A percentile compares a stretch with the other conserved stretches of the same genome.
Evolutionary conservation across 35 echinoderm and acorn worm species (phyloP).

Genomic region (Hemicentrotus pulcherrimus): DNA sequence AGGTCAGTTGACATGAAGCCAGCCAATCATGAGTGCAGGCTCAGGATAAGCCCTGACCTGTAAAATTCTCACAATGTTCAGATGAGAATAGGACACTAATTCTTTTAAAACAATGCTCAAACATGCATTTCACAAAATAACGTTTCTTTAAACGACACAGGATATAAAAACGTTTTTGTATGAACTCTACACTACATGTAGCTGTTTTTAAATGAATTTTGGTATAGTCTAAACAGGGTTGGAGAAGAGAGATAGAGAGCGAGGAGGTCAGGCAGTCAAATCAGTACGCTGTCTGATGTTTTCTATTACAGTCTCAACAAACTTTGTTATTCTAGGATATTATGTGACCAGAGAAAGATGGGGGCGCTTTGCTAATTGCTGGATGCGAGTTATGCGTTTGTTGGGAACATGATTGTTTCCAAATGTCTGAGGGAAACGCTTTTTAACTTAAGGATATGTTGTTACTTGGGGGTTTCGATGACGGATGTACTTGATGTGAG

Average conservation of each 20-base stretch:
- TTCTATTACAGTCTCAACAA: neutral
- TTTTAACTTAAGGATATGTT: neutral
- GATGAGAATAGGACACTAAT: too few relatives aligned
- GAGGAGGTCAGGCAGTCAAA: neutral
- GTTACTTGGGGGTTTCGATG: neutral
- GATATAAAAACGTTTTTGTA: too few relatives aligned
- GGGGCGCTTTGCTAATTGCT: neutral
- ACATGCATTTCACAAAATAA: too few relatives aligned
- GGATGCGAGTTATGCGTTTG: neutral
- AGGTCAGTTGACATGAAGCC: too few relatives aligned
- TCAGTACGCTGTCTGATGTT: neutral
- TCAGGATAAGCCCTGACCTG: too few relatives aligned
- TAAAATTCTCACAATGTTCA: too few relatives aligned
- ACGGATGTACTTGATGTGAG: neutral
- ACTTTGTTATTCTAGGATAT: neutral
- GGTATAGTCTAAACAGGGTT: too few relatives aligned
- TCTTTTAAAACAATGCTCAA: too few relatives aligned
- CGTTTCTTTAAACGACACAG: too few relatives aligned
- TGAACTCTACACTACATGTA: too few relatives aligned
- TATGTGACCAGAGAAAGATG: neutral
- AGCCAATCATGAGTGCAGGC: too few relatives aligned
- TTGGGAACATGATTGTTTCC: neutral
- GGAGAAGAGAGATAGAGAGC: neutral
- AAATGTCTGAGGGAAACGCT: neutral
- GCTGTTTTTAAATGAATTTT: too few relatives aligned